Evolutionary conservation across 2,888 invertebrate genomes (phyloP).

Genomic region (Cyrtodaria siliqua): DNA sequence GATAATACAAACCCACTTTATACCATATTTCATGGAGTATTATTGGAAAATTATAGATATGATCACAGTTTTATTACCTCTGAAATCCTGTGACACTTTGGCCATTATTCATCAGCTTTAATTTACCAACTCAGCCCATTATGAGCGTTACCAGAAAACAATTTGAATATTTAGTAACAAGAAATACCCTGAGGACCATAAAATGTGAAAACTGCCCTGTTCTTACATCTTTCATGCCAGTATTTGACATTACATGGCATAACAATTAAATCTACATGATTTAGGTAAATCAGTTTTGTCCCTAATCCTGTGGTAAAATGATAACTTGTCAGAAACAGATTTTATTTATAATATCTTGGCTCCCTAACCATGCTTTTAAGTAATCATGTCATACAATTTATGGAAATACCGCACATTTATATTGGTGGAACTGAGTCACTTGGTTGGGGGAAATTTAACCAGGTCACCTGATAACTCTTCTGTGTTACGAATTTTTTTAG

Average conservation of each 20-base stretch:
- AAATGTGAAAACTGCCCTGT: background rate
- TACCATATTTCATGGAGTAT: no score
- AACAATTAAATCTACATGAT: constrained; percentile 62
- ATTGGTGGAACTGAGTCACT: constrained; percentile 17
- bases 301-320: constrained; percentile 38
- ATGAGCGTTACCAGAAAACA: background rate
- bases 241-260: constrained; percentile 48
- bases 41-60: constrained; percentile 44
- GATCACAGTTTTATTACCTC: constrained; percentile 26
- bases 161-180: background rate
- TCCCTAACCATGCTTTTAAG: constrained; percentile 15
- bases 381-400: constrained; percentile 20
- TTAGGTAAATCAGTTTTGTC: constrained; percentile 51
- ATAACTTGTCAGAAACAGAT: constrained; percentile 45
- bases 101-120: constrained; percentile 3
- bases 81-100: constrained; percentile 41
- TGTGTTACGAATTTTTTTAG: no score
- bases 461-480: background rate
- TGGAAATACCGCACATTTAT: constrained; percentile 10
- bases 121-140: background rate
- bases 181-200: constrained; percentile 5
- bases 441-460: background rate
- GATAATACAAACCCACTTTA: no score
- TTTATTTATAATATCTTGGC: constrained; percentile 39
- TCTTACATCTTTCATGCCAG: constrained; percentile 11